These are phyloP conservation scores for Eristalis tenax DNA, from an alignment of 2,888 invertebrate species.

Conservation along the genomic window DNA sequence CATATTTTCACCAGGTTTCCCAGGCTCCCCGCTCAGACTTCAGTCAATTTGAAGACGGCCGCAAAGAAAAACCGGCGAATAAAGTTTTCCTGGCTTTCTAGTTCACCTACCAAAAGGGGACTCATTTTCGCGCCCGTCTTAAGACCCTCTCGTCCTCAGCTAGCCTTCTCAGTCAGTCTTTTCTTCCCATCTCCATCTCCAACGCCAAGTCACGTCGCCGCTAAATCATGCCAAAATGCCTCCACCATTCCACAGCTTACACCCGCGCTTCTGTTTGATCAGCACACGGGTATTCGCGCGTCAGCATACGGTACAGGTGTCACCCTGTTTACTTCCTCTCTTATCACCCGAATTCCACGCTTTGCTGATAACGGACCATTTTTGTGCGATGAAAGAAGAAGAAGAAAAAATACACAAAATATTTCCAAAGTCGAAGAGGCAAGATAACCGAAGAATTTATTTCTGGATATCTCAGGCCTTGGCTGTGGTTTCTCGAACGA, in stretches of 20 bases:
- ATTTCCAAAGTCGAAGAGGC: background rate
- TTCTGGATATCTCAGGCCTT: background rate
- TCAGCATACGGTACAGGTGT: background rate
- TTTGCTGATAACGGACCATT: constrained; percentile 17
- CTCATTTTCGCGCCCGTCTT: too few species aligned
- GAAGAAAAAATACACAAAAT: background rate
- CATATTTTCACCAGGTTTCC: too few species aligned
- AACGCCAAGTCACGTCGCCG: background rate
- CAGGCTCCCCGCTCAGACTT: too few species aligned
- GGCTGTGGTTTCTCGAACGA: background rate
- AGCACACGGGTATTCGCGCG: background rate
- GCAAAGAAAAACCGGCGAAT: too few species aligned
- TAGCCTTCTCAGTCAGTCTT: too few species aligned
- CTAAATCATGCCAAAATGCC: background rate
- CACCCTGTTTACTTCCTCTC: constrained; percentile 5
- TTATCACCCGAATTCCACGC: constrained; percentile 32
- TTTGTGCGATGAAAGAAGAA: constrained; percentile 8
- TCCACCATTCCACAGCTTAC: background rate
- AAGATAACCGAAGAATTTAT: background rate
- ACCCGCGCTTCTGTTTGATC: background rate
- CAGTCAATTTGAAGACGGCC: too few species aligned
- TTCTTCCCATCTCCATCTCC: background rate
- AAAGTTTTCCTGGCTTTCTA: too few species aligned
- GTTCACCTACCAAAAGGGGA: too few species aligned
- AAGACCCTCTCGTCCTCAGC: too few species aligned